Conservation (phyloP, 1,140 invertebrate genomes). For the Paramacrobiotus metropolitanus region DNA sequence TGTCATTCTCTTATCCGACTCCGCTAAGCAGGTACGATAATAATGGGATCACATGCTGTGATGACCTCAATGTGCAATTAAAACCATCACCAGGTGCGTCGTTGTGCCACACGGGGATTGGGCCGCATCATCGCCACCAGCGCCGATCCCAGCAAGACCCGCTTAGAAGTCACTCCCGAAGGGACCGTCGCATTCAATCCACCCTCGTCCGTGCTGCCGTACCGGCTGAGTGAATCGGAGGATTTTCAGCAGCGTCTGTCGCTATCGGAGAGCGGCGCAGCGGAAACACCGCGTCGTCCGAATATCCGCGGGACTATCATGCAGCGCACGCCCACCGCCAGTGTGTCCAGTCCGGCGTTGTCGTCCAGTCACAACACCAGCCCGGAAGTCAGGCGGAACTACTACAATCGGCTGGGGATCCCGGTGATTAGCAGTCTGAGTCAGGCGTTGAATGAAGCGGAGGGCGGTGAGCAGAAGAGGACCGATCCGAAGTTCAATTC, state of each 20-base stretch:
- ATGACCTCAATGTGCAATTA: too few relatives aligned
- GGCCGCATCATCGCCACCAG: background rate
- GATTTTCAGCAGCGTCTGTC: background rate
- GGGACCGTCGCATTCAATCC: background rate
- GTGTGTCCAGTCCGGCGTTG: background rate
- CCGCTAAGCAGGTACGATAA: background rate
- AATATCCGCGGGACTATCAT: background rate
- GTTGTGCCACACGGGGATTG: background rate
- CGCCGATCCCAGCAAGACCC: background rate
- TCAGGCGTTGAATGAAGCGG: background rate
- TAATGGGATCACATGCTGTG: too few relatives aligned
- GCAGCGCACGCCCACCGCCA: background rate
- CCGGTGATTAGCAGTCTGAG: background rate
- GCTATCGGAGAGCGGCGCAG: background rate
- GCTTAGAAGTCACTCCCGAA: background rate
- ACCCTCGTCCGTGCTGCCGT: background rate
- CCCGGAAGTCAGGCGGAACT: background rate
- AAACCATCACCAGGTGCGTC: background rate
- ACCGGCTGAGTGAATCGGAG: background rate
- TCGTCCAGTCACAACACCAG: too few relatives aligned
- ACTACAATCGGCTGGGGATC: slow-evolving; percentile 2
- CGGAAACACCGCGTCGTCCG: background rate
- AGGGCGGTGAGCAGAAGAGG: background rate
- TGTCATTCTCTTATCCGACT: background rate
- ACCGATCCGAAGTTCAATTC: background rate